Percentiles rank a stretch among this genome's conserved stretches.
These are phyloP conservation scores for Crossaster papposus DNA, from an alignment of 53 echinoderm and acorn worm genomes.

Conservation along the genomic window DNA sequence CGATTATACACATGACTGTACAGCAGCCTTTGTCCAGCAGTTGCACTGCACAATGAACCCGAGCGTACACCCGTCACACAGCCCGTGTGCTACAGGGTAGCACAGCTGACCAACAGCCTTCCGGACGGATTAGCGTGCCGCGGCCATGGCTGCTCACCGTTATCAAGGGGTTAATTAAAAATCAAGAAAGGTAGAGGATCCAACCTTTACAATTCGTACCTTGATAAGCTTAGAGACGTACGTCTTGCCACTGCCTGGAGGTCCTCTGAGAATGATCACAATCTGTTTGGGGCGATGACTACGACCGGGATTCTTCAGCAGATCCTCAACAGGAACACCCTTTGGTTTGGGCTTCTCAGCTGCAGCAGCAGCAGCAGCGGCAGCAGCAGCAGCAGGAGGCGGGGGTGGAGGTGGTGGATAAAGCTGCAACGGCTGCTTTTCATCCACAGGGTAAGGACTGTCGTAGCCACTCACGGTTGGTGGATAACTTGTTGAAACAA, in stretches of 20 bases:
- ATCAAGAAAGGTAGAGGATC: too few species aligned
- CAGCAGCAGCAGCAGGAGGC: conserved; percentile 41
- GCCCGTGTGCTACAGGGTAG: too few species aligned
- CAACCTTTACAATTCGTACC: conserved; percentile 41
- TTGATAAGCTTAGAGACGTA: conserved; percentile 94
- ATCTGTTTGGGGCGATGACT: conserved; percentile 79
- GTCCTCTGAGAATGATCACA: conserved; percentile 86
- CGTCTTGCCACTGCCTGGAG: conserved; percentile 96
- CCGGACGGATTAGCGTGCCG: too few species aligned
- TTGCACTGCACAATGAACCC: too few species aligned
- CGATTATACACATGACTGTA: too few species aligned
- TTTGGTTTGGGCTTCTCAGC: conserved; percentile 58
- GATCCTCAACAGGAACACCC: conserved; percentile 66
- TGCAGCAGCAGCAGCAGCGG: too few species aligned
- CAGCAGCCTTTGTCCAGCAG: too few species aligned
- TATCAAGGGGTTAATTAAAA: too few species aligned
- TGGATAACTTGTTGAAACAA: conserved; percentile 50
- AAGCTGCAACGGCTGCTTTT: neutral
- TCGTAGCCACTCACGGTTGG: conserved; percentile 17
- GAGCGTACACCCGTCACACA: too few species aligned
- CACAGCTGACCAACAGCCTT: too few species aligned
- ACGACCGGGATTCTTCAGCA: conserved; percentile 89
- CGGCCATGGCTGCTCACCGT: too few species aligned
- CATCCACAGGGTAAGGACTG: conserved; percentile 23
- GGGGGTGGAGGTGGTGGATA: conserved; percentile 28